A percentile compares a stretch with the other conserved stretches of the same genome.
phyloP scores from a whole-genome alignment of 2,888 invertebrate genomes.

The Prostheceraeus crozeri region DNA sequence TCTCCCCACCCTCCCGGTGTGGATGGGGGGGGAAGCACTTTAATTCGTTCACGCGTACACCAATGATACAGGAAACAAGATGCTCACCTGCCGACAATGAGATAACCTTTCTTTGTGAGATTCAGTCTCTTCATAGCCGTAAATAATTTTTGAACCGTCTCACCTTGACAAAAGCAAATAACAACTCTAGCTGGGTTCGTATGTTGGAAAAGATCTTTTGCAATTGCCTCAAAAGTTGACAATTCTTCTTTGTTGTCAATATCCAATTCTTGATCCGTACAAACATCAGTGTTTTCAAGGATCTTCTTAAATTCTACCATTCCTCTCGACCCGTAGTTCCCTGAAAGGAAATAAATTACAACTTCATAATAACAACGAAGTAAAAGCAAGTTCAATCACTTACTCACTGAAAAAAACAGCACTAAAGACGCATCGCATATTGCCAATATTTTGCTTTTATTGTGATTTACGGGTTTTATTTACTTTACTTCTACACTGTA shows the following conservation, averaged over 20 bases:
- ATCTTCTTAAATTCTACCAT: constrained; percentile 68
- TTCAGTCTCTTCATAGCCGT: constrained; percentile 62
- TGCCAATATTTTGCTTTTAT: too few relatives aligned
- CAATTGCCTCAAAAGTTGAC: constrained; percentile 58
- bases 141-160: constrained; percentile 65
- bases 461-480: too few relatives aligned
- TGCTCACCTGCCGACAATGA: constrained; percentile 65
- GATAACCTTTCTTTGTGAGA: constrained; percentile 61
- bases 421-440: too few relatives aligned
- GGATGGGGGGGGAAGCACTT: constrained; percentile 3
- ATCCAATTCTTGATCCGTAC: constrained; percentile 67
- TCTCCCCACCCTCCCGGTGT: too few relatives aligned
- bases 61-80: not conserved
- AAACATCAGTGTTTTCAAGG: constrained; percentile 65
- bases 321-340: constrained; percentile 70
- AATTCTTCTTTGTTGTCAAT: constrained; percentile 62
- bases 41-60: not conserved
- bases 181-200: constrained; percentile 63
- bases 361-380: too few relatives aligned
- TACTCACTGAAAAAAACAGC: too few relatives aligned
- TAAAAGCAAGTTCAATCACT: constrained; percentile 31
- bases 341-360: constrained; percentile 55
- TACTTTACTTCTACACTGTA: too few relatives aligned
- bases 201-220: constrained; percentile 14
- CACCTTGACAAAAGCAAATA: constrained; percentile 73